Conservation (phyloP, 2,888 invertebrate species). For the Halocaridina rubra region DNA sequence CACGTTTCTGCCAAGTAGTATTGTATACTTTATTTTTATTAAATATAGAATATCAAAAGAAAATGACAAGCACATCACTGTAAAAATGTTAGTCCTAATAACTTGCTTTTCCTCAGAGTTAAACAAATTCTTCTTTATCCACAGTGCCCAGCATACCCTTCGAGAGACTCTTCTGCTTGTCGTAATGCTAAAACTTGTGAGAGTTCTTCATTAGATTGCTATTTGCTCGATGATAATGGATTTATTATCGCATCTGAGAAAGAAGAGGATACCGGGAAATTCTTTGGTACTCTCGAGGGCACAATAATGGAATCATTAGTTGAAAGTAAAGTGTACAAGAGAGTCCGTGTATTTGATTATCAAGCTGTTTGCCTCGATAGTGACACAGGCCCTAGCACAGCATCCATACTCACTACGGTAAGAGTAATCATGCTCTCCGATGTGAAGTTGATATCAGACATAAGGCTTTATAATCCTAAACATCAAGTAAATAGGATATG, state of each 20-base stretch:
- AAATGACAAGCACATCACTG: too few relatives aligned
- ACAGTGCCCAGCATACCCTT: constrained; percentile 53
- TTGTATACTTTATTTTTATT: too few relatives aligned
- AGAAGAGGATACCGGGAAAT: constrained; percentile 86
- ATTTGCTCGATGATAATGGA: constrained; percentile 93
- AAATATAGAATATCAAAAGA: too few relatives aligned
- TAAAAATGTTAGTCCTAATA: too few relatives aligned
- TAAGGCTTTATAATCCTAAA: too few relatives aligned
- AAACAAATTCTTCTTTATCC: constrained; percentile 69
- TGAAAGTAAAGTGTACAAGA: constrained; percentile 89
- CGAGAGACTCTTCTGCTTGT: constrained; percentile 20
- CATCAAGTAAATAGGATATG: too few relatives aligned
- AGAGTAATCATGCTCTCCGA: too few relatives aligned
- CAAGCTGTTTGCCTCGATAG: constrained; percentile 86
- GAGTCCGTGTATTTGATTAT: constrained; percentile 87
- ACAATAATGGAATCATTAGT: constrained; percentile 92
- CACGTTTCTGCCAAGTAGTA: too few relatives aligned
- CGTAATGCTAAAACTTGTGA: constrained; percentile 80
- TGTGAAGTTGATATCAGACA: too few relatives aligned
- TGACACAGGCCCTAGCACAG: constrained; percentile 34
- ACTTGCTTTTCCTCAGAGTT: too few relatives aligned
- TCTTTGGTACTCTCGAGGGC: constrained; percentile 94
- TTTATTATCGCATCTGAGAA: constrained; percentile 92
- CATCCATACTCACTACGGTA: constrained; percentile 60
- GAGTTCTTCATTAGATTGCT: constrained; percentile 89